phyloP scores from a whole-genome alignment of 2,113 vertebrate genomes.

The Entomyzon cyanotis region DNA sequence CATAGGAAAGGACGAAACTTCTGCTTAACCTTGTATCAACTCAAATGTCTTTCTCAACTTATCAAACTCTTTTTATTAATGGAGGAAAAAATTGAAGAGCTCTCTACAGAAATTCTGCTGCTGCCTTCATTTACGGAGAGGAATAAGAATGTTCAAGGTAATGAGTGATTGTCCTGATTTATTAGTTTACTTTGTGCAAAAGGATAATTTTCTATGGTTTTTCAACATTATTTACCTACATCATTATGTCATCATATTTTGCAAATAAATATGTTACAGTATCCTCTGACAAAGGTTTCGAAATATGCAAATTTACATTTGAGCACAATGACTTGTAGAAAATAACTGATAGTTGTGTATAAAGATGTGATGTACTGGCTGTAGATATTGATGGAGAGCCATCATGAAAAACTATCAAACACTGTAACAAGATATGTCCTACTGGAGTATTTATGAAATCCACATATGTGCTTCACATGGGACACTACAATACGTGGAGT shows the following conservation, averaged over 20 bases:
- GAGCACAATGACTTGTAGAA: neutral
- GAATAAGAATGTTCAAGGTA: conserved; percentile 83
- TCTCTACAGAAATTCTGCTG: conserved; percentile 78
- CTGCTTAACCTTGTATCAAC: conserved; percentile 84
- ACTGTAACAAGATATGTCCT: neutral
- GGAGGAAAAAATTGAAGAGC: conserved; percentile 82
- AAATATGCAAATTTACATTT: neutral
- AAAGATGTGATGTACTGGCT: neutral
- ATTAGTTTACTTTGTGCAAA: neutral
- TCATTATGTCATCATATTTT: neutral
- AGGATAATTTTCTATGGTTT: neutral
- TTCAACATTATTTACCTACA: neutral
- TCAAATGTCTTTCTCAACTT: conserved; percentile 84
- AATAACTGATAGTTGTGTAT: neutral
- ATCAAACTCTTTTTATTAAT: conserved; percentile 80
- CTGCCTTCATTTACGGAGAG: conserved; percentile 71
- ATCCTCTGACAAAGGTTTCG: neutral
- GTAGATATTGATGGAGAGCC: neutral
- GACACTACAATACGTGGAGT: neutral
- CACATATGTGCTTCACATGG: neutral
- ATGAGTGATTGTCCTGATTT: neutral
- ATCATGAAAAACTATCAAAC: neutral
- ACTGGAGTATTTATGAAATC: neutral
- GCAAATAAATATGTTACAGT: neutral
- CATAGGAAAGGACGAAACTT: conserved; percentile 75